Percentiles rank a stretch among this genome's conserved stretches.
phyloP scores from a whole-genome alignment of 2,797 vertebrate species.

The Oreortyx pictus region DNA sequence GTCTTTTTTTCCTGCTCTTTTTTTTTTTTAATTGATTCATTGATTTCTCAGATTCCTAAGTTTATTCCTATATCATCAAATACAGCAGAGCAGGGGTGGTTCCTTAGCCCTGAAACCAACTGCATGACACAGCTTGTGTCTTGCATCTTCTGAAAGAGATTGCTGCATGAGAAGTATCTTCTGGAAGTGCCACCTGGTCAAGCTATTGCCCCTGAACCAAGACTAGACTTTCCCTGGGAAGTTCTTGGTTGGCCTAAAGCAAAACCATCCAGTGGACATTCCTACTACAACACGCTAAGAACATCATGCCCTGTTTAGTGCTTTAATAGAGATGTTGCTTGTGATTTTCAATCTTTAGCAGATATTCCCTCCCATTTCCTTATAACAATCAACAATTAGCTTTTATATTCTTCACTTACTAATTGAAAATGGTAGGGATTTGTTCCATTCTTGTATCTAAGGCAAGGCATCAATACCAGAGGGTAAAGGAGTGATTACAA shows the following conservation, averaged over 20 bases:
- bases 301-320: neutral
- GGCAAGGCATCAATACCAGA: constrained; percentile 53
- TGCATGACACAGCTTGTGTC: neutral
- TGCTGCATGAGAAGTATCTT: neutral
- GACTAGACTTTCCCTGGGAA: neutral
- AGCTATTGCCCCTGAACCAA: neutral
- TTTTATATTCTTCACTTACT: constrained; percentile 26
- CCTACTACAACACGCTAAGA: neutral
- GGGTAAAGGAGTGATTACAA: constrained; percentile 51
- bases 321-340: neutral
- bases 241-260: neutral
- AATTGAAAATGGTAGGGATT: constrained; percentile 19
- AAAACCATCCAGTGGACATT: neutral
- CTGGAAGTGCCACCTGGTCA: neutral
- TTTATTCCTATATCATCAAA: neutral
- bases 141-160: neutral
- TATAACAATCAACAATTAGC: constrained; percentile 18
- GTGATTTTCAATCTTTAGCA: neutral
- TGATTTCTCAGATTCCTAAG: neutral
- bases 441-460: constrained; percentile 37
- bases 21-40: neutral
- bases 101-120: neutral
- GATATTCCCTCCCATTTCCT: neutral
- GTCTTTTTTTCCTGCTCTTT: neutral
- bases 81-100: neutral